These are phyloP conservation scores for Scomber japonicus DNA, from an alignment of 2,113 vertebrate species.

Conservation along the genomic window DNA sequence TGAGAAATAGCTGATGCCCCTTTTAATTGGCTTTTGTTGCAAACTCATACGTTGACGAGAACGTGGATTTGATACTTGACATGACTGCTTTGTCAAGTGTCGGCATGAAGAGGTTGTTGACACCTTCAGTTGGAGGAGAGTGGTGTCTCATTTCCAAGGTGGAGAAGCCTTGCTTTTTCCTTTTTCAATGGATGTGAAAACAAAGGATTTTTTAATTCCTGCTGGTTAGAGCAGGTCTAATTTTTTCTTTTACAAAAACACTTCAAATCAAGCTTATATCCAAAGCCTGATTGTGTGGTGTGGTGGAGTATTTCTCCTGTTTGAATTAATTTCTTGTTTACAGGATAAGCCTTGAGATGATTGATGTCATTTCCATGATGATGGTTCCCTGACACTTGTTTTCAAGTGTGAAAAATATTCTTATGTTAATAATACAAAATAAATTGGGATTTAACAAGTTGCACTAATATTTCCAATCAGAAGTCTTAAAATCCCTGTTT, in stretches of 20 bases:
- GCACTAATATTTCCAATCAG: too few species aligned
- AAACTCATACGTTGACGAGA: not conserved
- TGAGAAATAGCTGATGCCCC: not conserved
- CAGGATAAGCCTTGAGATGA: not conserved
- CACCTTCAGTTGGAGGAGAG: not conserved
- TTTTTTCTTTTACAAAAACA: not conserved
- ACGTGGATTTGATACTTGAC: not conserved
- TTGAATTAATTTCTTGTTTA: not conserved
- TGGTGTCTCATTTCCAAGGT: not conserved
- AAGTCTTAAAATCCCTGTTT: too few species aligned
- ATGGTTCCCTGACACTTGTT: not conserved
- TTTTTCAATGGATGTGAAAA: not conserved
- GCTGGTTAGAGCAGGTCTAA: not conserved
- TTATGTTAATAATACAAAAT: too few species aligned
- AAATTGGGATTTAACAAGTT: too few species aligned
- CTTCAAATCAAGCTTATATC: not conserved
- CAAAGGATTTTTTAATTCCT: too few species aligned
- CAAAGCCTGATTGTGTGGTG: not conserved
- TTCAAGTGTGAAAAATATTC: too few species aligned
- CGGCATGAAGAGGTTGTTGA: not conserved
- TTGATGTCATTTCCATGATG: not conserved
- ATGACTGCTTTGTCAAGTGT: slow-evolving; percentile 4
- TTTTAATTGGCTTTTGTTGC: not conserved
- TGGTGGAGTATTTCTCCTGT: not conserved
- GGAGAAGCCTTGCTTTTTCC: not conserved